Evolutionary conservation across 2,888 invertebrate species (phyloP), one percentile per base, ranked within the genome.

Genomic region (Elaeidobius kamerunicus): DNA sequence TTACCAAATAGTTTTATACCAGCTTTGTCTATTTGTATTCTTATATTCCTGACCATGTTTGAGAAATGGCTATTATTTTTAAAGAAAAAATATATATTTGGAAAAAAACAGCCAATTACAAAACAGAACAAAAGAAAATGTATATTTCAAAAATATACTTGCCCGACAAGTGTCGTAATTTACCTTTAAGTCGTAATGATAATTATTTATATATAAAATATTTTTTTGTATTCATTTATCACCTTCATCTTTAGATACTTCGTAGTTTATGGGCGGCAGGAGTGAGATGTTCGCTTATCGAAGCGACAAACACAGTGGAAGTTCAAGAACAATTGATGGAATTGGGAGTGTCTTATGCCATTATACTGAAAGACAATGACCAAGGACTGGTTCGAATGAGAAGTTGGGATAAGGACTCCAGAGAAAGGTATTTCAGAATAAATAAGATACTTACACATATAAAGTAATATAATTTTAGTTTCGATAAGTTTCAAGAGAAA

Each of bases 201-300:
- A n/a, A n/a, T n/a, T n/a, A n/a, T n/a, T n/a, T n/a, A n/a, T n/a
- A n/a, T n/a, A n/a, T n/a, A n/a, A n/a, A n/a, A n/a, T n/a, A n/a
- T n/a, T n/a, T n/a, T n/a, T n/a, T n/a, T n/a, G n/a, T n/a, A 35
- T 35, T 6, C 35, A 15, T 6, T 14, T 16, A 15, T 2, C 7
- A 40, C 23, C 4, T 40, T 12, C 14, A 19, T 47, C 64, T 65
- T 36, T 55, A 73, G 71, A 74, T 83, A 11, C 68, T 83, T 55
- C 75, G 75, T 32, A 79, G 85, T 36, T 75, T 93, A 9, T 91
- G 93, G 89, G 74, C 78, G 0, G 78, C 80, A 1, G 88, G 88
- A 1, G 77, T 88, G 47, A 77, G 78, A 52, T 80, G 83, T 15
- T 79, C 79, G 20, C 75, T 83, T 46, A 75, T 85, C 18, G 85